Base-by-base conservation (phyloP, 2,888 invertebrate species). In the Plebejus melissa region DNA sequence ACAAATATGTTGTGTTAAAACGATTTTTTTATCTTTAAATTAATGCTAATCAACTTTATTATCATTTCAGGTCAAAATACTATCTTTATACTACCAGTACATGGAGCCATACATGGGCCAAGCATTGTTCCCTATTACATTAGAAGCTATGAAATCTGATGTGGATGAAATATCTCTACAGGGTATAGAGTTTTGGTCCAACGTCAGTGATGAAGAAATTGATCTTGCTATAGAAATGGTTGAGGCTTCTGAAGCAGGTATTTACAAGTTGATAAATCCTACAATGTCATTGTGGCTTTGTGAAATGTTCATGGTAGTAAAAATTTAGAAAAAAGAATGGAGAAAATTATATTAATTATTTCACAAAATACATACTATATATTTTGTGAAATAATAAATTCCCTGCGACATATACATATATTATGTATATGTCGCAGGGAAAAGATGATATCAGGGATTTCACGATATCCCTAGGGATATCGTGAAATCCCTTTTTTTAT, bases 171-270 rank as follows among this genome's bases (percentile, higher is more conserved):
- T 99, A 75, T 97, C 98, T 28, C 95, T 99, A 76, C 99, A 99
- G 94, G 99, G 99, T 80, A 99, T 99, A 87, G 99, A 99, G 90
- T 99, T 99, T 93, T 99, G 99, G 99, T 99, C 99, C 4, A 99
- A 99, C 83, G 99, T 99, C 0, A 99, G 99, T 85, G 99, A 99
- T 91, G 99, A 99, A 93, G 99, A 99, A 92, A 98, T 99, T 57
- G 99, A 99, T 90, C 94, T 99, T 80, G 96, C 97, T 1, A 97
- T 99, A 87, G 99, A 99, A 90, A 98, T 97, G 83, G 97, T 97
- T 70, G 99, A 99, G 92, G 99, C 99, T 13, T 95, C 95, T 60
- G 99, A 99, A 88, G 96, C 96, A 82, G 96, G 94, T 94, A 86
- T 57, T 41, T 54, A 70, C 41, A 65, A 41, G 69, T 9, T 70